Evolutionary conservation across 2,113 vertebrate genomes (phyloP).

Genomic region (Dasypus novemcinctus): DNA sequence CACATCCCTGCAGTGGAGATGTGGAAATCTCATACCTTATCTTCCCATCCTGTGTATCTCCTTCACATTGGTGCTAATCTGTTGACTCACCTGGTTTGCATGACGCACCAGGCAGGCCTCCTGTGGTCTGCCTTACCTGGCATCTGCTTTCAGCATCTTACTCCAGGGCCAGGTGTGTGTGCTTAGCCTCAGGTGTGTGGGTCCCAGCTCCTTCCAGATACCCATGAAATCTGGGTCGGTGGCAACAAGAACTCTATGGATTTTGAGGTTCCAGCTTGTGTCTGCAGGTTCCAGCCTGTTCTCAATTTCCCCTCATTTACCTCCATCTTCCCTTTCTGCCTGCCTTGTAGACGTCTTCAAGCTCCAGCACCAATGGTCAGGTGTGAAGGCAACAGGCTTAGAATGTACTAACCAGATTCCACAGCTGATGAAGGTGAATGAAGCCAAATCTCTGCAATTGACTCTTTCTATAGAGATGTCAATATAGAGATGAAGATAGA

Average conservation of each 20-base stretch:
- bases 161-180: too few relatives aligned
- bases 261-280: not conserved
- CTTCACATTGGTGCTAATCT: too few relatives aligned
- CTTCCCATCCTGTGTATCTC: not conserved
- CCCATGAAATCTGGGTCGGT: too few relatives aligned
- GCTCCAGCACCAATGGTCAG: too few relatives aligned
- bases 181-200: not conserved
- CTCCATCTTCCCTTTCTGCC: not conserved
- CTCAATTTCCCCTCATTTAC: not conserved
- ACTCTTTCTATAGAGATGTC: too few relatives aligned
- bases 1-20: not conserved
- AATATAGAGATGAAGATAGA: too few relatives aligned
- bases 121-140: not conserved
- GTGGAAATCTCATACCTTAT: not conserved
- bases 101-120: not conserved
- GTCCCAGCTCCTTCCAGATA: not conserved
- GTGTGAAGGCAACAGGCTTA: not conserved
- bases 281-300: rapidly evolving
- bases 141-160: not conserved
- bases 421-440: too few relatives aligned
- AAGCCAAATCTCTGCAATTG: not conserved
- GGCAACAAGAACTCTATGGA: rapidly evolving
- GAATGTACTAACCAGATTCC: not conserved
- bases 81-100: rapidly evolving
- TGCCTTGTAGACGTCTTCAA: not conserved